phyloP scores from a whole-genome alignment of 2,797 vertebrate species.

The Coendou prehensilis region DNA sequence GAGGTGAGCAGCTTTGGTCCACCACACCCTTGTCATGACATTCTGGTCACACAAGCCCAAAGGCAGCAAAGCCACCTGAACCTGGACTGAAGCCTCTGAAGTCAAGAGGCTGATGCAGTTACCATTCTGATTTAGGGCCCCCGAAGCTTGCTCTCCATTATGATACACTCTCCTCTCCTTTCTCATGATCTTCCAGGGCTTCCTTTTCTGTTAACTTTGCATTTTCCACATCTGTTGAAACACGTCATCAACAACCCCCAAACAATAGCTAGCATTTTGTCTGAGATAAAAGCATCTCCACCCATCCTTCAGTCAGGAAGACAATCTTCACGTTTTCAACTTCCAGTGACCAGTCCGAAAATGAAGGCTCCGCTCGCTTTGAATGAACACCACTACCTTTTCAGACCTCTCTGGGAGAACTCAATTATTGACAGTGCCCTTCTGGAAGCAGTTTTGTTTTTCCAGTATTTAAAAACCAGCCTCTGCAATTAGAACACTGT shows the following conservation, averaged over 20 bases:
- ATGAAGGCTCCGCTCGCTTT: constrained; percentile 7
- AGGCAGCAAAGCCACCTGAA: background rate
- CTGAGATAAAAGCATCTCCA: background rate
- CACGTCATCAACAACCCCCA: background rate
- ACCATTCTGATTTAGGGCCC: background rate
- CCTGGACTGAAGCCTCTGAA: background rate
- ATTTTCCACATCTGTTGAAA: background rate
- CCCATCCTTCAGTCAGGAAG: background rate
- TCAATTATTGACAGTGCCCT: background rate
- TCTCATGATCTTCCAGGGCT: background rate
- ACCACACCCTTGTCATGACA: background rate
- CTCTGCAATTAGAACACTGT: background rate
- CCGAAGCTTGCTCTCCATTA: background rate
- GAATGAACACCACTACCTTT: background rate
- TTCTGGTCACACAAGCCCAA: background rate
- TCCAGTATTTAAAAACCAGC: background rate
- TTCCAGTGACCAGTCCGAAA: background rate
- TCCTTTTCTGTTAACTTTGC: background rate
- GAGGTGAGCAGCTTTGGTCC: background rate
- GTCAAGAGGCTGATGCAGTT: background rate
- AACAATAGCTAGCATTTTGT: background rate
- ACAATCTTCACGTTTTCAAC: background rate
- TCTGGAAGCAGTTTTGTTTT: background rate
- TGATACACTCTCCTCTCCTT: background rate
- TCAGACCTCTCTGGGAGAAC: constrained; percentile 6